Base-by-base conservation (phyloP, 2,113 vertebrate species). In the Corythaeola cristata region DNA sequence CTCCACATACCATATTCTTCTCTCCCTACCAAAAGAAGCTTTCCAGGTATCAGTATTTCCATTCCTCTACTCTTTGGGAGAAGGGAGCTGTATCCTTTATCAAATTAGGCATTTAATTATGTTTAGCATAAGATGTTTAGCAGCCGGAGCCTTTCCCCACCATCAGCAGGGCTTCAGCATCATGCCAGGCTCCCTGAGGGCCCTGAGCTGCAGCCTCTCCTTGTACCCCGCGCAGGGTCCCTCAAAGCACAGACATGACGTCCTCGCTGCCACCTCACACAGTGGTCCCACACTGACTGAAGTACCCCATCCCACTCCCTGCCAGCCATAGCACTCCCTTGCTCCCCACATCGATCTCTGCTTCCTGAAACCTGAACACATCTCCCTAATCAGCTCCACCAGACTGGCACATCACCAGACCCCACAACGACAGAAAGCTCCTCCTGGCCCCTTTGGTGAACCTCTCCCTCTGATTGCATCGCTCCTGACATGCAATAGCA, bases 201-300 rank as follows among this genome's bases (percentile, higher is more conserved):
- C 8, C 27, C 8, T 5, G 30, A 0, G 0, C 35, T 47, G 33
- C 22, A 78, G 19, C 14, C 4, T 63, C 15, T 53, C 33, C 47
- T 52, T 1, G 1, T 52, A 63, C 10, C 5, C 6, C 11, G n/a
- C 0, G 4, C 6, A 44, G 8, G 18, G 5, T n/a, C 6, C 8
- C 27, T 71, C 44, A 33, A 53, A 77, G 28, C 35, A 63, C 14
- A 30, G 11, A 26, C 2, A 16, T 37, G 16, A 47, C 11, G 15
- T 44, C n/a, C 18, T 62, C 58, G 45, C 55, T 79, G 45, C 24
- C 24, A 24, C 17, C 18, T 15, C 0, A 0, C 9, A 28, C 32
- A 37, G 50, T 6, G 10, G 3, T 63, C 27, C 55, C 33, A 41
- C 44, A 21, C 17, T 0, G 2, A 33, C 33, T 1, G 0, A 63